A percentile compares a stretch with the other conserved stretches of the same genome.
Evolutionary conservation across 2,888 invertebrate species (phyloP).

Genomic region (Microctonus brassicae): DNA sequence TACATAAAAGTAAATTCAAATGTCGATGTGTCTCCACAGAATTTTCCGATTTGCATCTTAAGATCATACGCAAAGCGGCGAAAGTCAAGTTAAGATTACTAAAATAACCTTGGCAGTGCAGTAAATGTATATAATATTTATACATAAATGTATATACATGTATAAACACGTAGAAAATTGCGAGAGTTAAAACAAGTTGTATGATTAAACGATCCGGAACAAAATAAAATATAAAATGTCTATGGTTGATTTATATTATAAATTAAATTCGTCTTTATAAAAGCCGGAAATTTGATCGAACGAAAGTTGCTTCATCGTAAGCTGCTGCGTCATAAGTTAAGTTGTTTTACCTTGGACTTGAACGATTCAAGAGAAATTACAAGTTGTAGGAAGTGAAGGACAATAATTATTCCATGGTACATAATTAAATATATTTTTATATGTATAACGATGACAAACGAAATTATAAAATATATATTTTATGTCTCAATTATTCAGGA

Average conservation of each 20-base stretch:
- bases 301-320: slow-evolving; percentile 6
- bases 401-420: slow-evolving; percentile 27
- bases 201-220: slow-evolving; percentile 1
- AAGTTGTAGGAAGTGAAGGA: slow-evolving; percentile 28
- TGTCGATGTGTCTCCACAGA: neutral
- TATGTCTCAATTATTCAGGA: too few species aligned
- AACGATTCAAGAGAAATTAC: slow-evolving; percentile 26
- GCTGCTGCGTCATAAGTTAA: neutral
- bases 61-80: neutral
- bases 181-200: neutral
- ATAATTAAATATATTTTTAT: slow-evolving; percentile 25
- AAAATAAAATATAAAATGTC: neutral
- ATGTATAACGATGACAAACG: too few species aligned
- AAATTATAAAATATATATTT: too few species aligned
- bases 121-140: too few species aligned
- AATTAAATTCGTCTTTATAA: neutral
- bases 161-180: neutral
- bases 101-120: slow-evolving; percentile 6
- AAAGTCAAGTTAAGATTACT: neutral
- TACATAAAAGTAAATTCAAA: neutral
- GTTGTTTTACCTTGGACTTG: slow-evolving; percentile 41
- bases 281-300: neutral
- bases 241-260: neutral
- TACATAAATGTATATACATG: neutral
- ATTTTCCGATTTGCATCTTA: neutral